Base-by-base conservation (phyloP, 2,888 invertebrate genomes). In the Tryphoninae sp. region DNA sequence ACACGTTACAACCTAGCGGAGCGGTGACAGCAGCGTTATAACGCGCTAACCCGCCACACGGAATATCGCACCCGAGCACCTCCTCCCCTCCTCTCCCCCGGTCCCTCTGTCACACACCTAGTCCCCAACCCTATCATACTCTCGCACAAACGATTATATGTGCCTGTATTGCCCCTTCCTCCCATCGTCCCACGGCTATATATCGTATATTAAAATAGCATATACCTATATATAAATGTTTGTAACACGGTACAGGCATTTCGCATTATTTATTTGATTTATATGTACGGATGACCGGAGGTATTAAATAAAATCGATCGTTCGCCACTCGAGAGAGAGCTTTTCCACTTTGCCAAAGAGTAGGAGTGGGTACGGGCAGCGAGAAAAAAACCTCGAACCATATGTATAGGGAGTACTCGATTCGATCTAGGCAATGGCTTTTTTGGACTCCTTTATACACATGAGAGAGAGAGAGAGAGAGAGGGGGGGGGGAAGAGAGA, bases 21-120 rank as follows among this genome's bases (percentile, higher is more conserved):
- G 78, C 74, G 81, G 78, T 81, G 81, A 81, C 81, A 81, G 81
- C 74, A 45, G 74, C 81, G 74, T 75, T 81, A 81, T 81, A 81
- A 81, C 78, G 78, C 65, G 62, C 73, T 72, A 72, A 76, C 76
- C 73, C 62, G 68, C 81, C 74, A 78, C 69, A 78, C 59, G 74
- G 74, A 78, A 81, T 81, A 81, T 81, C 78, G 74, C 81, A 71
- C 71, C 74, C 19, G 4, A 33, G 6, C 6, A n/a, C 55, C 53
- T 3, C 7, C 53, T 22, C 55, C 19, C 55, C 19, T 19, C 19
- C 55, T 22, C 8, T 22, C 55, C 0, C 19, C 16, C 16, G 1
- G 2, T 16, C 16, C 16, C 55, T 59, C 16, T 16, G 8, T 22
- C 11, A 59, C 59, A 19, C 42, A 45, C 58, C 13, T 40, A 33